These are phyloP conservation scores for Heliothis peltigera DNA, from an alignment of 2,888 invertebrate species.

Conservation along the genomic window DNA sequence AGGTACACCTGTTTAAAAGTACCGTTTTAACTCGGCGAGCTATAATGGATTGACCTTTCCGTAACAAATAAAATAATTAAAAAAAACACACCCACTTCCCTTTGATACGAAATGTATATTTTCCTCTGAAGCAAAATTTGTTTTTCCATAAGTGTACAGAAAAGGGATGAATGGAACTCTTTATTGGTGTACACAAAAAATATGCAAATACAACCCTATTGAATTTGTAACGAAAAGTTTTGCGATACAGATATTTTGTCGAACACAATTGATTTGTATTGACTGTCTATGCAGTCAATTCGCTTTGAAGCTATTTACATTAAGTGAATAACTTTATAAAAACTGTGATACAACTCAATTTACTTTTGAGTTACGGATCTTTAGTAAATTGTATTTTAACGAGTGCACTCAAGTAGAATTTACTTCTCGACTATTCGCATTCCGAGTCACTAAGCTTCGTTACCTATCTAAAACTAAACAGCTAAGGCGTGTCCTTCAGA, in stretches of 20 bases:
- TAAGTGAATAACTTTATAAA: constrained; percentile 21
- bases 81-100: constrained; percentile 27
- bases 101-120: constrained; percentile 43
- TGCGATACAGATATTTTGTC: constrained; percentile 57
- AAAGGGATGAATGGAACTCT: constrained; percentile 49
- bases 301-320: constrained; percentile 25
- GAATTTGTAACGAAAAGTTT: constrained; percentile 57
- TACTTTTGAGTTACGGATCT: neutral
- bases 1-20: constrained; percentile 55
- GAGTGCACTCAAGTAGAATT: neutral
- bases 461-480: neutral
- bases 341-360: constrained; percentile 1
- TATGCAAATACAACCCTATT: constrained; percentile 55
- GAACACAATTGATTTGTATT: constrained; percentile 49
- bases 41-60: constrained; percentile 63
- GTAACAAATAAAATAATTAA: constrained; percentile 38
- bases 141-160: constrained; percentile 55
- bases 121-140: constrained; percentile 49
- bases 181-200: constrained; percentile 51
- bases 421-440: neutral
- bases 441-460: neutral
- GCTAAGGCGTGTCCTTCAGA: neutral
- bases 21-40: constrained; percentile 40
- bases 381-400: neutral
- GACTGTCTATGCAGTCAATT: constrained; percentile 21